Conservation (phyloP, 2,113 vertebrate species). For the Bujurquina vittata region DNA sequence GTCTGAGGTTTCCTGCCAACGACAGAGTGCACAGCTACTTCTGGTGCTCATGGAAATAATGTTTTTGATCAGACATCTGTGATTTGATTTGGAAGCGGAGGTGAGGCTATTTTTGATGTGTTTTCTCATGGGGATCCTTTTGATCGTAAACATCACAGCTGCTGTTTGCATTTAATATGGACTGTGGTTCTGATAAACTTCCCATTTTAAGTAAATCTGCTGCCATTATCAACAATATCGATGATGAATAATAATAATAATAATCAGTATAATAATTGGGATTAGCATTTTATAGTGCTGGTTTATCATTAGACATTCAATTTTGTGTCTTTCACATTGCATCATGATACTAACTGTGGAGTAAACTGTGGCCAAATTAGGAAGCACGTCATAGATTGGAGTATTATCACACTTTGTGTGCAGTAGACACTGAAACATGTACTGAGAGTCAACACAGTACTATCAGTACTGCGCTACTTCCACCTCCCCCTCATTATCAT, state of each 20-base stretch:
- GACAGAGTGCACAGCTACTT: constrained; percentile 23
- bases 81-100: constrained; percentile 39
- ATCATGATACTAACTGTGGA: not conserved
- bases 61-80: constrained; percentile 55
- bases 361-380: not conserved
- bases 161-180: not conserved
- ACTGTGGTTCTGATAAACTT: not conserved
- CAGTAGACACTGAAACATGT: too few relatives aligned
- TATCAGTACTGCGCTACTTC: not conserved
- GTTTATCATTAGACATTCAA: not conserved
- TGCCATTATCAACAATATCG: not conserved
- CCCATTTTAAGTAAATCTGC: constrained; percentile 8
- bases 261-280: too few relatives aligned
- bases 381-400: not conserved
- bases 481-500: constrained; percentile 6
- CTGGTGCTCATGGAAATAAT: constrained; percentile 39
- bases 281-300: not conserved
- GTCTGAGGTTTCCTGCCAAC: constrained; percentile 32
- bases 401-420: too few relatives aligned
- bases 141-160: constrained; percentile 32
- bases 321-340: not conserved
- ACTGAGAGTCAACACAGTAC: not conserved
- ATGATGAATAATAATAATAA: not conserved
- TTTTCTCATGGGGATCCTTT: constrained; percentile 20
- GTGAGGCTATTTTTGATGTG: constrained; percentile 27